Base-by-base conservation (phyloP, 2,888 invertebrate genomes). In the Diadegma fenestrale region DNA sequence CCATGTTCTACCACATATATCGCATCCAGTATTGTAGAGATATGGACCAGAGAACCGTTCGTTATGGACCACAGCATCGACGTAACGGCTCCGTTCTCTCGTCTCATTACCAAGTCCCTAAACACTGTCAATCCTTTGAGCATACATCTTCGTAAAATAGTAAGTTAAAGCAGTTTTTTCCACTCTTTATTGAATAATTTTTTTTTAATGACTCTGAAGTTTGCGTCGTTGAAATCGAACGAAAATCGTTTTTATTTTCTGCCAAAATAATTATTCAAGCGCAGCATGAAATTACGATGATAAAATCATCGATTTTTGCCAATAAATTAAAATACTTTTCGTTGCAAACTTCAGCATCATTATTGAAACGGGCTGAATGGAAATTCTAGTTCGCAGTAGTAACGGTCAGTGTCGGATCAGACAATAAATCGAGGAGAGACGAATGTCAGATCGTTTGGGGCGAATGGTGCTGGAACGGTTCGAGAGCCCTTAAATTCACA, bases 51-150 rank as follows among this genome's bases (percentile, higher is more conserved):
- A 41, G 76, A 58, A 69, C 63, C 63, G 84, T 85, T 81, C 81
- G 81, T 81, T 85, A 85, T 78, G 84, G 73, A 85, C 81, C 84
- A 63, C 84, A 84, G 80, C 51, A 80, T 68, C 33, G 63, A 78
- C 48, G 72, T 58, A 43, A 58, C 63, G 33, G 54, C 43, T 84
- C 68, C 73, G 77, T 81, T 85, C 54, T 73, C 81, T 69, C 75
- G 82, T 64, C 85, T 82, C 75, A 85, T 85, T 82, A 85, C 85
- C 68, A 63, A 77, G 80, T 84, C 73, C 69, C 73, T 79, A 71
- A 82, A 85, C 75, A 45, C 73, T 45, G 61, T 61, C 79, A 64
- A 37, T 45, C 63, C 77, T 12, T 51, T 30, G 41, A 58, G 43
- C 51, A 51, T 73, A 33, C 54, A 71, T 37, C 12, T 51, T 33